phyloP scores from a whole-genome alignment of 2,113 vertebrate genomes.

The Menura novaehollandiae region DNA sequence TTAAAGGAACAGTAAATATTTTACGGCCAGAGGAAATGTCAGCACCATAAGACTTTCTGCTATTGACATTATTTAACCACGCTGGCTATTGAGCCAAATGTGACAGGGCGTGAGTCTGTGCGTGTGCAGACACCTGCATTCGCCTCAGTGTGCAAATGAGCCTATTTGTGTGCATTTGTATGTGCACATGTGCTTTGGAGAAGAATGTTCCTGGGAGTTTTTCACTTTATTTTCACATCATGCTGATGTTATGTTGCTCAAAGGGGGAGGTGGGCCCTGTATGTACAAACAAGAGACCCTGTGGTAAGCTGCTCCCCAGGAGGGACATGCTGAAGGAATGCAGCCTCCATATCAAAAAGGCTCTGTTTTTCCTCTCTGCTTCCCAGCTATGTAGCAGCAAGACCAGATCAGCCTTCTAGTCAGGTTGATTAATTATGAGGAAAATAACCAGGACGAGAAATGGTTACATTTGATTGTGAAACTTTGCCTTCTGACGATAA shows the following conservation, averaged over 20 bases:
- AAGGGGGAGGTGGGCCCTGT: not conserved
- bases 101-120: not conserved
- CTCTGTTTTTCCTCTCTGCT: not conserved
- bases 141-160: not conserved
- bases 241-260: slow-evolving; percentile 13
- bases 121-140: not conserved
- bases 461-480: not conserved
- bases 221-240: not conserved
- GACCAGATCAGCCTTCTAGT: not conserved
- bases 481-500: not conserved
- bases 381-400: not conserved
- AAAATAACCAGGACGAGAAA: not conserved
- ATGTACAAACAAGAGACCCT: not conserved
- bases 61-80: not conserved
- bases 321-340: not conserved
- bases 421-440: not conserved
- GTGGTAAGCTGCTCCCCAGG: not conserved
- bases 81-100: not conserved
- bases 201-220: not conserved
- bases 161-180: not conserved
- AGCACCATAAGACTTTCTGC: slow-evolving; percentile 10
- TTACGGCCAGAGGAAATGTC: slow-evolving; percentile 23
- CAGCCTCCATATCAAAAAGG: not conserved
- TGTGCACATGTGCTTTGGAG: not conserved
- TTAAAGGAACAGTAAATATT: slow-evolving; percentile 59